Evolutionary conservation across 2,797 vertebrate genomes (phyloP).

Genomic region (Melopsittacus undulatus): DNA sequence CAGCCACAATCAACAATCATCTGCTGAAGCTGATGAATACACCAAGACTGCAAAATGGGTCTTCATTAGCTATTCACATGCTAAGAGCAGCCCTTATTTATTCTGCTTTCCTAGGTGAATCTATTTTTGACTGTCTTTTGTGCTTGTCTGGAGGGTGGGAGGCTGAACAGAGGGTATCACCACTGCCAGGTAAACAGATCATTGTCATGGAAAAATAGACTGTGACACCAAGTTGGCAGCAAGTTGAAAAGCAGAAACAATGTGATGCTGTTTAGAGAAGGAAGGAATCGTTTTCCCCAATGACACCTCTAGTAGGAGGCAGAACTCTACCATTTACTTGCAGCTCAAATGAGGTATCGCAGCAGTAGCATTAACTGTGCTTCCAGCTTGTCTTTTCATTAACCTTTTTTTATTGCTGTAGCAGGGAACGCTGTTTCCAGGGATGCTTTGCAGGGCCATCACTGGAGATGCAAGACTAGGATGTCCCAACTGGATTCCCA

Average conservation of each 20-base stretch:
- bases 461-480: not conserved
- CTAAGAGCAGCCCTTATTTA: slow-evolving; percentile 33
- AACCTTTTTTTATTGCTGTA: not conserved
- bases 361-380: not conserved
- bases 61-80: slow-evolving; percentile 53
- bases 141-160: not conserved
- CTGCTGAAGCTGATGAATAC: slow-evolving; percentile 53
- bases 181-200: not conserved
- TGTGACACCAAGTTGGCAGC: not conserved
- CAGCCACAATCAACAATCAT: slow-evolving; percentile 59
- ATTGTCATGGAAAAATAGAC: not conserved
- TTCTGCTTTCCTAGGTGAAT: slow-evolving; percentile 22
- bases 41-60: slow-evolving; percentile 47
- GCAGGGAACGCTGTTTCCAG: not conserved
- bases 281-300: slow-evolving; percentile 33
- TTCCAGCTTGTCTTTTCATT: slow-evolving; percentile 4
- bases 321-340: slow-evolving; percentile 38
- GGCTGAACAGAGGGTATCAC: not conserved
- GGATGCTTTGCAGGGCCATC: not conserved
- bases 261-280: not conserved
- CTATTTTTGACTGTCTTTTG: slow-evolving; percentile 34
- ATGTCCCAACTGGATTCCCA: not conserved
- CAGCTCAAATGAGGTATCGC: slow-evolving; percentile 39
- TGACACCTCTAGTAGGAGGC: slow-evolving; percentile 19
- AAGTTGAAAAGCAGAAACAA: not conserved